A percentile compares a stretch with the other conserved stretches of the same genome.
Conservation (phyloP, 2,113 vertebrate genomes). For the Callopanchax toddi region DNA sequence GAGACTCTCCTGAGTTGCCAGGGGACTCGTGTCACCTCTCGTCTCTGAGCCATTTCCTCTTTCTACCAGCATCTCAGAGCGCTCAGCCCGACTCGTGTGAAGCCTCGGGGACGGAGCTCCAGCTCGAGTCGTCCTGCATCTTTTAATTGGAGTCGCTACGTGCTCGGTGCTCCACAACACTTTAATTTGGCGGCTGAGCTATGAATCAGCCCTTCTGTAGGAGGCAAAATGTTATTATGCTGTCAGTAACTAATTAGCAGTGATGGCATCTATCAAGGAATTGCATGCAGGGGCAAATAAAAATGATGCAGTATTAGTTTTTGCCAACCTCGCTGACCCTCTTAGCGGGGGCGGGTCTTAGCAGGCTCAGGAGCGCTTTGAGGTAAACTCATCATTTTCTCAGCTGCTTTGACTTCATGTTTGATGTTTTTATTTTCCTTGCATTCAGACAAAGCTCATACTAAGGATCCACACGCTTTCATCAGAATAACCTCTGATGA, state of each 20-base stretch:
- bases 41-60: conserved; percentile 26
- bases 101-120: conserved; percentile 52
- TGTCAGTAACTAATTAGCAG: conserved; percentile 71
- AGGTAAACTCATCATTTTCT: conserved; percentile 53
- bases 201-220: conserved; percentile 32
- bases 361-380: conserved; percentile 26
- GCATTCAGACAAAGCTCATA: background rate
- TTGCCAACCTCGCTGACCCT: conserved; percentile 54
- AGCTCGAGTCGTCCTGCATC: conserved; percentile 43
- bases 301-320: conserved; percentile 65
- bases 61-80: conserved; percentile 35
- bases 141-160: conserved; percentile 69
- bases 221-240: conserved; percentile 50
- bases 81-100: conserved; percentile 44
- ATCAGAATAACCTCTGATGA: background rate
- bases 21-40: conserved; percentile 36
- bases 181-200: conserved; percentile 58
- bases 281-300: conserved; percentile 67
- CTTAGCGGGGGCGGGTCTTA: conserved; percentile 44
- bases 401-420: conserved; percentile 22
- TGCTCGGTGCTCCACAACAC: conserved; percentile 62
- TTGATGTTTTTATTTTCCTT: conserved; percentile 49
- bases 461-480: background rate
- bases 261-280: conserved; percentile 70
- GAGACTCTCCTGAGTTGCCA: conserved; percentile 27